Evolutionary conservation across 2,113 vertebrate genomes (phyloP).

Genomic region (Malurus cyaneus): DNA sequence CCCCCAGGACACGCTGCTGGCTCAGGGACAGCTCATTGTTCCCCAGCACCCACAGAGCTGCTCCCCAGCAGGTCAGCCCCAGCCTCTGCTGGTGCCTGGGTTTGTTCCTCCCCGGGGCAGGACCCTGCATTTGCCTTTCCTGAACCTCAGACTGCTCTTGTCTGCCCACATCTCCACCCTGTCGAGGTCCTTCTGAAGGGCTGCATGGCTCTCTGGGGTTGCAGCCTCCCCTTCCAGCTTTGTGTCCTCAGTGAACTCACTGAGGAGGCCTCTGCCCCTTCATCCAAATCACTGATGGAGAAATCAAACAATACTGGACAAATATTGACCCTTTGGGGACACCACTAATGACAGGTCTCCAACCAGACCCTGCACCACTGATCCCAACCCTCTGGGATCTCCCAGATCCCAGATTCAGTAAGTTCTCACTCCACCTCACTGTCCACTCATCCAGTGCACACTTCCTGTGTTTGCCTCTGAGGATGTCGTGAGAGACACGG

Average conservation of each 20-base stretch:
- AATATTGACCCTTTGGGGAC: too few relatives aligned
- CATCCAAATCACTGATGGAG: neutral
- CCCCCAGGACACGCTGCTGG: neutral
- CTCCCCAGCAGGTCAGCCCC: neutral
- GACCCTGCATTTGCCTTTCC: neutral
- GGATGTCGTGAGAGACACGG: too few relatives aligned
- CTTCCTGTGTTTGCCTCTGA: too few relatives aligned
- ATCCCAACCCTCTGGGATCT: too few relatives aligned
- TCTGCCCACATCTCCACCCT: neutral
- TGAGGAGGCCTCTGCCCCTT: neutral
- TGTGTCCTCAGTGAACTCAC: rapidly evolving
- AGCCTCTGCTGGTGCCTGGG: neutral
- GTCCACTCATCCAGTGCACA: too few relatives aligned
- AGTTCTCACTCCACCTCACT: too few relatives aligned
- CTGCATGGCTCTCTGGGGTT: neutral
- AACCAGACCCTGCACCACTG: too few relatives aligned
- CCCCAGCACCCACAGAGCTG: neutral
- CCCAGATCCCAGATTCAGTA: too few relatives aligned
- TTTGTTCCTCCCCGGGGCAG: rapidly evolving
- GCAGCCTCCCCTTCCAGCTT: neutral
- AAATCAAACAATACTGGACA: neutral
- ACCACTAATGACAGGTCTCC: too few relatives aligned
- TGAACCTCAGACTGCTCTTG: neutral
- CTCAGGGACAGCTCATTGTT: neutral
- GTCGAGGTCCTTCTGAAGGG: neutral